Evolutionary conservation across 2,113 vertebrate species (phyloP), one percentile per base, ranked within the genome.

Genomic region (Paramormyrops kingsleyae): DNA sequence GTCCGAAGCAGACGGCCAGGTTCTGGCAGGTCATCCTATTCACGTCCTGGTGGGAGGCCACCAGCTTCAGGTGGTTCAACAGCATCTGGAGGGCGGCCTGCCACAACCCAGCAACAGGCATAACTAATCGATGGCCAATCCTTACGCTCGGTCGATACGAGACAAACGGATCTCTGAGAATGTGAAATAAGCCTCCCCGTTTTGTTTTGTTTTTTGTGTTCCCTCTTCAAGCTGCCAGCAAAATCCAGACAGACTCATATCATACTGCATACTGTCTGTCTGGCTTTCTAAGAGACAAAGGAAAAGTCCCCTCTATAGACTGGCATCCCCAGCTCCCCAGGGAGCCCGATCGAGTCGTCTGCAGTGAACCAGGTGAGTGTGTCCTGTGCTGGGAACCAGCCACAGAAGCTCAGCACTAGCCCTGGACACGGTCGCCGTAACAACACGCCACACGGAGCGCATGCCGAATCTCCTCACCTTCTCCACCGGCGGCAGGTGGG

Each of bases 21-120:
- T 99, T 99, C 96, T 99, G 99, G 92, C 98, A 99, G 0, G 97
- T 99, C 99, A 99, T 99, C 94, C 99, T 99, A 92, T 99, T 99
- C 27, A 97, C 95, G 91, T 98, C 97, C 0, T 99, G 97, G 92
- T 98, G 96, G 53, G 98, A 99, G 86, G 99, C 98, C 91, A 99
- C 98, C 87, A 97, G 93, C 92, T 99, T 99, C 94, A 99, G 95
- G 94, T 99, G 99, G 94, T 99, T 96, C 90, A 99, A 94, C 86
- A 99, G 96, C 96, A 95, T 97, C 95, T 94, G 97, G 91, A 99
- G 93, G 1, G 97, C 99, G 92, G 96, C 96, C 99, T 99, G 92
- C 47, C n/a, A 0, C 24, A 52, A 2, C 1, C n/a, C 49, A 35
- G n/a, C 15, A n/a, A 46, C 84, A 87, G 21, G 46, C 46, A 2